Percentiles rank a stretch among this genome's conserved stretches.
These are phyloP conservation scores for Balearica regulorum DNA, from an alignment of 2,797 vertebrate genomes.

Conservation along the genomic window DNA sequence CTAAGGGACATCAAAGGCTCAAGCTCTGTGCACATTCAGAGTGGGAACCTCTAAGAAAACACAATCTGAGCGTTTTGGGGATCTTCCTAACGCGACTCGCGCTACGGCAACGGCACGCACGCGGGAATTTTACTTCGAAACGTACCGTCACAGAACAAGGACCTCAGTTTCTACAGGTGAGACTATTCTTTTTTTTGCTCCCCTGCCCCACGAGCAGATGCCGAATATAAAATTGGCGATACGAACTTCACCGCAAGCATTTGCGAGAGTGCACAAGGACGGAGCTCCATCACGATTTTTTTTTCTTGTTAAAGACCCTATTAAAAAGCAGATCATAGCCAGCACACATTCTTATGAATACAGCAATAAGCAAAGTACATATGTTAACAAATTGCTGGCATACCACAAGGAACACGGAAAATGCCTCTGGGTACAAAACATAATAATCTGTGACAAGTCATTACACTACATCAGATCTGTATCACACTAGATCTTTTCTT, in stretches of 20 bases:
- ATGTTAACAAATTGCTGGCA: background rate
- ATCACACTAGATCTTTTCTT: background rate
- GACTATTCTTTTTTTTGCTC: background rate
- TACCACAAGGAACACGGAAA: background rate
- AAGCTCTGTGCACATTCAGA: background rate
- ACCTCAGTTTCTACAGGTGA: background rate
- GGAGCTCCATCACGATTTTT: background rate
- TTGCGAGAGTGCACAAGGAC: background rate
- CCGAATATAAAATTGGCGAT: background rate
- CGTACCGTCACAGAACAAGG: background rate
- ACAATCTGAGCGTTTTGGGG: background rate
- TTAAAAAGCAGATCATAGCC: background rate
- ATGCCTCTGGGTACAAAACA: background rate
- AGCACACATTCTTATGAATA: background rate
- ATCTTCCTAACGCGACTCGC: background rate
- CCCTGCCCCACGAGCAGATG: background rate
- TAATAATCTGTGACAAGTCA: background rate
- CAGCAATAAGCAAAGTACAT: background rate
- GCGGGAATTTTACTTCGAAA: background rate
- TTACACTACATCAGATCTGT: background rate
- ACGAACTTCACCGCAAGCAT: background rate
- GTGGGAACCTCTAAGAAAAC: background rate
- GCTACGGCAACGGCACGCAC: fast-evolving
- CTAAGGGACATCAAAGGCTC: background rate
- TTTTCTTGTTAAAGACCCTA: background rate